These are phyloP conservation scores for Leucoptera coffeella DNA, from an alignment of 2,888 invertebrate species.

Conservation along the genomic window DNA sequence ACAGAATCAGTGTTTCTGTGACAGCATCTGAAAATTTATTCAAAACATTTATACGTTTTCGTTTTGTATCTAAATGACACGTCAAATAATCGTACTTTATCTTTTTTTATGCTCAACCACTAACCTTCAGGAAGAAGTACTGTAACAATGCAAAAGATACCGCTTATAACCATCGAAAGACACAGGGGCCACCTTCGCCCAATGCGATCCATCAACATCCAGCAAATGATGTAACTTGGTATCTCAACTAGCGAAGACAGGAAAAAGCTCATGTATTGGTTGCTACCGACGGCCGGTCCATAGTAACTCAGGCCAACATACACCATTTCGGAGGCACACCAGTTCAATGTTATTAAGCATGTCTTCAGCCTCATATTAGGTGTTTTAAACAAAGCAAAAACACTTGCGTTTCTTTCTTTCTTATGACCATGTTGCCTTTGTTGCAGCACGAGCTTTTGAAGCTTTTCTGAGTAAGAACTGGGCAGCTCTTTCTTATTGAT, in stretches of 20 bases:
- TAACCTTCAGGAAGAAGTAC: constrained; percentile 75
- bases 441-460: constrained; percentile 66
- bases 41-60: too few relatives aligned
- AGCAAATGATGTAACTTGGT: constrained; percentile 82
- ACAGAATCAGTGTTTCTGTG: constrained; percentile 66
- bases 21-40: constrained; percentile 63
- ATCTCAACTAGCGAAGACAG: constrained; percentile 83
- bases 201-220: constrained; percentile 84
- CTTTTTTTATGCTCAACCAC: constrained; percentile 3
- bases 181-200: constrained; percentile 86
- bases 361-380: constrained; percentile 89
- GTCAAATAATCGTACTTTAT: background rate
- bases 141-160: constrained; percentile 78
- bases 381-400: constrained; percentile 65
- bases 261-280: constrained; percentile 85
- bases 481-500: constrained; percentile 74
- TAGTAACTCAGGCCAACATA: constrained; percentile 90
- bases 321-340: constrained; percentile 91
- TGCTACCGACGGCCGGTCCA: constrained; percentile 80
- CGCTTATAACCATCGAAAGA: constrained; percentile 78
- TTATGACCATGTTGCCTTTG: constrained; percentile 50
- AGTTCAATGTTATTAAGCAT: constrained; percentile 76
- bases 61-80: background rate
- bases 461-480: constrained; percentile 61
- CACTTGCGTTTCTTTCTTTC: constrained; percentile 34